A percentile compares a stretch with the other conserved stretches of the same genome.
Evolutionary conservation across 2,888 invertebrate genomes (phyloP).

Genomic region (Diachrysia chrysitis): DNA sequence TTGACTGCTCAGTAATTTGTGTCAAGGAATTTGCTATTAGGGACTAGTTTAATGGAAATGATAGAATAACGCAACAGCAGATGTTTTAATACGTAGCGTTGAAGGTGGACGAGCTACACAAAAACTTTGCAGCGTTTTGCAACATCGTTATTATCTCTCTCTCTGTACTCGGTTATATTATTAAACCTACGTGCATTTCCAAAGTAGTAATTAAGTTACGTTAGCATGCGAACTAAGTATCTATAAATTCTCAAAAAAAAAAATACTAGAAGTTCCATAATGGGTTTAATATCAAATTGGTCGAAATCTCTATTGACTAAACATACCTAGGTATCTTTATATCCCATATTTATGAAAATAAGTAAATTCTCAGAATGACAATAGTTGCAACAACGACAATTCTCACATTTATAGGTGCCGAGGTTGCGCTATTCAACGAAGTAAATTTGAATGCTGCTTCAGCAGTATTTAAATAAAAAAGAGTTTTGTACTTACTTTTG

Average conservation of each 20-base stretch:
- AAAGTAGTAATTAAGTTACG: neutral
- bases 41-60: neutral
- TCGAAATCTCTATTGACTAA: neutral
- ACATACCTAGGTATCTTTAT: too few relatives aligned
- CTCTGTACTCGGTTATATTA: conserved; percentile 1
- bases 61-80: conserved; percentile 2
- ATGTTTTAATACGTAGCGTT: neutral
- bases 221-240: neutral
- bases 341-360: neutral
- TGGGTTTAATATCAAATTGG: neutral
- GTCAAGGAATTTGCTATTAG: conserved; percentile 4
- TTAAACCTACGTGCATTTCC: neutral
- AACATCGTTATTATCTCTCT: neutral
- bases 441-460: neutral
- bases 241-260: neutral
- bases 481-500: too few relatives aligned
- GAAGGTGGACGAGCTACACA: neutral
- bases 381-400: neutral
- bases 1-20: conserved; percentile 1
- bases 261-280: neutral
- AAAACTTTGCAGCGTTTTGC: neutral
- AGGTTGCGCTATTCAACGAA: neutral
- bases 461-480: neutral
- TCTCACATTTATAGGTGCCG: neutral
- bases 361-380: neutral